Evolutionary conservation across 2,888 invertebrate genomes (phyloP), one percentile per base, ranked within the genome.

Genomic region (Conchocele bisecta): DNA sequence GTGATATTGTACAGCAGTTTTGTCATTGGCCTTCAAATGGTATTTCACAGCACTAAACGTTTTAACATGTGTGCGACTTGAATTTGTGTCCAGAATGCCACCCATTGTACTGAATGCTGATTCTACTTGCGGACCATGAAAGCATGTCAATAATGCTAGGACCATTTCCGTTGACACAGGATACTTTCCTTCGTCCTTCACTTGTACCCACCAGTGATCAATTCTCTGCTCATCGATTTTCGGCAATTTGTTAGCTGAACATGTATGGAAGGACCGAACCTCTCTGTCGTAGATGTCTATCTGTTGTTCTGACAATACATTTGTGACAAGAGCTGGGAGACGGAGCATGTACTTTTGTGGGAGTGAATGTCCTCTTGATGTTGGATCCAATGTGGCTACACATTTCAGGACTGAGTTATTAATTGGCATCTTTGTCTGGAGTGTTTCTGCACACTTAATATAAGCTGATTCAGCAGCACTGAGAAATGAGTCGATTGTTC

Each of bases 121-220:
- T 48, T 83, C 82, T 13, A 83, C 69, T 33, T 54, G 42, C 1
- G 81, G 75, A 9, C 79, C 81, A 75, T 79, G 79, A 31, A 83
- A 83, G 35, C 71, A 57, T n/a, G 41, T 61, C 6, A 75, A 57
- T 11, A 41, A 29, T 29, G 75, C 66, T 20, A 61, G 67, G 0
- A 48, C 69, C n/a, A 79, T 28, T 44, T 70, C 75, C 15, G 39
- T 15, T 1, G 69, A 59, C 5, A 20, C 17, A 22, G 78, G 68
- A 37, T 70, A 75, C 1, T 28, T 53, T 24, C 39, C 48, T 17
- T 11, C 13, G 24, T 24, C 26, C 13, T 29, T 6, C 15, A 54
- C 20, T 20, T 13, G 5, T 22, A 35, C 26, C 76, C 68, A 76
- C 68, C 69, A 76, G 15, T 41, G 20, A 24, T 69, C 65, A 22